Evolutionary conservation across 2,888 invertebrate species (phyloP), one percentile per base, ranked within the genome.

Genomic region (Lutraria lutraria): DNA sequence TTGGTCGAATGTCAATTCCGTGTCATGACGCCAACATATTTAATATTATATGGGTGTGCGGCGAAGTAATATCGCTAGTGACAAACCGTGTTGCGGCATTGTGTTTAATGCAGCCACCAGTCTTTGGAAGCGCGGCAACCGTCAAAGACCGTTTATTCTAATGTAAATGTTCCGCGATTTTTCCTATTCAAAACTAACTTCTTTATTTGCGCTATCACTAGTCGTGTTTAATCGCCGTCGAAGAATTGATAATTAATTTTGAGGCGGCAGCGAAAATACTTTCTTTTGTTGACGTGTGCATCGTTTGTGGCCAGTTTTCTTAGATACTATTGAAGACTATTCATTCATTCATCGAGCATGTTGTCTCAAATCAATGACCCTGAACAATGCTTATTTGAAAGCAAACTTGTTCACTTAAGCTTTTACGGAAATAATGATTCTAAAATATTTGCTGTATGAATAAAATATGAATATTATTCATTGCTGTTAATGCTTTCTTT

Each of bases 1-100:
- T 80, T 34, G 85, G 85, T 80, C 85, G 85, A 80, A 56, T 85
- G 85, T 54, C 76, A 84, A 72, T 76, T 54, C 76, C 72, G 84
- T 84, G 84, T 72, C 84, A 76, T 84, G 76, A 76, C 84, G 53
- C 76, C 76, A 76, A 76, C 76, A 76, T 76, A 76, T 76, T 76
- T 76, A 76, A 76, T 76, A 76, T 34, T 76, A 76, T 76, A 76
- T 16, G 76, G 76, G 76, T 76, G 76, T 76, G 25, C 31, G 76
- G 76, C 76, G 13, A 31, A 76, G 34, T 34, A 19, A 34, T 34
- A 31, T 25, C 16, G 25, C 29, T 76, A 16, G 21, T 19, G 16
- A 76, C 76, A 76, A 76, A 76, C 31, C 76, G 1, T 76, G 31
- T 15, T 76, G 76, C 4, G 76, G 31, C 31, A 76, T 34, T 76